Conservation (phyloP, 2,797 vertebrate genomes). For the Pagetopsis macropterus region DNA sequence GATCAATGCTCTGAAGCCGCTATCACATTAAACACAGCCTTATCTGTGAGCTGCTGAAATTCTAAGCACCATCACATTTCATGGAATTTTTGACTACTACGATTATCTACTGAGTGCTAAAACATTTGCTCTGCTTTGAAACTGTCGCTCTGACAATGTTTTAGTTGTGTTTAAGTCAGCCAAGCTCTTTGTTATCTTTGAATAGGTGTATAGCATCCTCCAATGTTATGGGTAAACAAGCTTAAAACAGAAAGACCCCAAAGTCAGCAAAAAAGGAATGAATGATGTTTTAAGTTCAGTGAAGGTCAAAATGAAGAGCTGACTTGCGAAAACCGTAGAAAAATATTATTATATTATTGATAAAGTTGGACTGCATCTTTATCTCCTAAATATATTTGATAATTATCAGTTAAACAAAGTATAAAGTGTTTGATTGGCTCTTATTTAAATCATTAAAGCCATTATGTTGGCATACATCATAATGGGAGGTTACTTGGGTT, state of each 20-base stretch:
- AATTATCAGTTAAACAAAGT: neutral
- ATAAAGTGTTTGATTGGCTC: neutral
- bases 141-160: neutral
- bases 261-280: neutral
- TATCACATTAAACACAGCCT: neutral
- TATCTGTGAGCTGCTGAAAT: too few species aligned
- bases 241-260: neutral
- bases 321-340: neutral
- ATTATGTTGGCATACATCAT: too few species aligned
- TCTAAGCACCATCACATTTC: too few species aligned
- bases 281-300: neutral
- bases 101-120: neutral
- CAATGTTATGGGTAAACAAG: neutral
- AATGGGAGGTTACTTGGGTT: too few species aligned
- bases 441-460: neutral
- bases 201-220: too few species aligned
- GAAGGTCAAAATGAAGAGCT: constrained; percentile 11
- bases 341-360: neutral
- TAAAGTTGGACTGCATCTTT: neutral
- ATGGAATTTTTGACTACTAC: neutral
- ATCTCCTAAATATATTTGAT: neutral
- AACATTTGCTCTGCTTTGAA: too few species aligned
- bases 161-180: neutral
- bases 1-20: neutral
- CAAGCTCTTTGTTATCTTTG: too few species aligned